These are phyloP conservation scores for Garra rufa DNA, from an alignment of 2,113 vertebrate species.

Conservation along the genomic window DNA sequence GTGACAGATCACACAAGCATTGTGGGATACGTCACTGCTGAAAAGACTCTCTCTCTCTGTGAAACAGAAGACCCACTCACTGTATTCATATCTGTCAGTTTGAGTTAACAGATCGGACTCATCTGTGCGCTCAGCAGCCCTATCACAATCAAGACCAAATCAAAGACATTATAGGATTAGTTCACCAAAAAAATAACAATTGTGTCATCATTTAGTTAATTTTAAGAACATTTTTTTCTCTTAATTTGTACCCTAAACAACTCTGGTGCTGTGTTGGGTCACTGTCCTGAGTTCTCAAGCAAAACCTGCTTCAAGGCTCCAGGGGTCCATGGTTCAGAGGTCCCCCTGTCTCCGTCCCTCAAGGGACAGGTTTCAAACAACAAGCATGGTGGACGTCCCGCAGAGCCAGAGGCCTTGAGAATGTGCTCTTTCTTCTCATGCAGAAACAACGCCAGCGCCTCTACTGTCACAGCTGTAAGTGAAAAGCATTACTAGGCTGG, in stretches of 20 bases:
- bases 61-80: conserved; percentile 72
- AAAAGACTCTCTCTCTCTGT: conserved; percentile 67
- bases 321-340: neutral
- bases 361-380: conserved; percentile 45
- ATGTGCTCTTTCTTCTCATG: conserved; percentile 53
- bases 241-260: neutral
- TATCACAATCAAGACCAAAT: conserved; percentile 5
- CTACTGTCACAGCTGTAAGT: conserved; percentile 11
- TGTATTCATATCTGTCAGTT: conserved; percentile 75
- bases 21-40: conserved; percentile 39
- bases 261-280: neutral
- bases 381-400: conserved; percentile 50
- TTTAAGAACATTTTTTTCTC: neutral
- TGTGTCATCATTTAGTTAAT: no score
- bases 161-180: conserved; percentile 29
- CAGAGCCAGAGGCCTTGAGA: conserved; percentile 60
- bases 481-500: conserved; percentile 59
- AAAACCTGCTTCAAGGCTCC: conserved; percentile 10
- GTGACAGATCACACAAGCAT: conserved; percentile 31
- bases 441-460: neutral
- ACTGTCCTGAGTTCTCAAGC: neutral
- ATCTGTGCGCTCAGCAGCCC: conserved; percentile 40
- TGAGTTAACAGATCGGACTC: conserved; percentile 63
- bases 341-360: conserved; percentile 30
- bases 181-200: conserved; percentile 37